Conservation (phyloP, 1,140 invertebrate species). For the Hesperophylax magnus region DNA sequence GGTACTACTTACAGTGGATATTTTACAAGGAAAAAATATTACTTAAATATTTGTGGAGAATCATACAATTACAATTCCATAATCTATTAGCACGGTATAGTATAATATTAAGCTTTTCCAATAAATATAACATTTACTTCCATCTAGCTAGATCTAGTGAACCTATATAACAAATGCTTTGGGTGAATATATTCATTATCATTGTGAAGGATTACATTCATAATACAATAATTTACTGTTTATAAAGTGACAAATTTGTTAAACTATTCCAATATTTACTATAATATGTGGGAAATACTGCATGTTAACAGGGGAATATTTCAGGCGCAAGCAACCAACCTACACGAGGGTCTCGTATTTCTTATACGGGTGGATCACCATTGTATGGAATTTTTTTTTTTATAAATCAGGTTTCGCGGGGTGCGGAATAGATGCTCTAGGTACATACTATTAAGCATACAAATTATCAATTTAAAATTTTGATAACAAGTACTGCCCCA, state of each 20-base stretch:
- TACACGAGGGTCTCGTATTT: constrained; percentile 71
- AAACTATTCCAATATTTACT: background rate
- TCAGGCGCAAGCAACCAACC: constrained; percentile 17
- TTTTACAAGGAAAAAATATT: no score
- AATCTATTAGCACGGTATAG: constrained; percentile 12
- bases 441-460: no score
- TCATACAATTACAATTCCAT: background rate
- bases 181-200: constrained; percentile 8
- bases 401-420: no score
- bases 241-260: background rate
- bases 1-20: no score
- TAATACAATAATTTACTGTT: background rate
- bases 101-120: constrained; percentile 18
- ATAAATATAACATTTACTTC: background rate
- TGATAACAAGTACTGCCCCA: no score
- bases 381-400: no score
- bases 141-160: constrained; percentile 12
- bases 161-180: constrained; percentile 9
- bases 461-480: no score
- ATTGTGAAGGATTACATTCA: background rate
- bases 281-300: constrained; percentile 18
- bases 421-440: no score
- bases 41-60: constrained; percentile 12
- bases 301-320: background rate
- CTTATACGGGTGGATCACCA: no score